These are phyloP conservation scores for Mythimna albipuncta DNA, from an alignment of 2,888 invertebrate genomes.

Conservation along the genomic window DNA sequence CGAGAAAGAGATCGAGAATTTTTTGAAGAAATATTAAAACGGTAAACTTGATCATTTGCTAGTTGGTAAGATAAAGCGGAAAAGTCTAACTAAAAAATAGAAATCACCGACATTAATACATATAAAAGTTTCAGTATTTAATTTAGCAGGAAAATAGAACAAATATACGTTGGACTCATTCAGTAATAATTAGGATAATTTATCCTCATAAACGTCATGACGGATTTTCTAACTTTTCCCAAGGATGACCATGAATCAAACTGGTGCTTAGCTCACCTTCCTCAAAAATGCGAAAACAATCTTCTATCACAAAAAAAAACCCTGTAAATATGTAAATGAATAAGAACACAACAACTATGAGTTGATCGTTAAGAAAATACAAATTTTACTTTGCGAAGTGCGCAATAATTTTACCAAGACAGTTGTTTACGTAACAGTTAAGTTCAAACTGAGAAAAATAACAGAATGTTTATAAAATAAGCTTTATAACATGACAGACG, in stretches of 20 bases:
- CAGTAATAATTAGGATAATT: conserved; percentile 31
- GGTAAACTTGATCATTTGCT: too few relatives aligned
- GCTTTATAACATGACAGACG: conserved; percentile 11
- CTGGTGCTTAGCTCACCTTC: background rate
- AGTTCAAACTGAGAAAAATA: conserved; percentile 20
- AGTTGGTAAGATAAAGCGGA: background rate
- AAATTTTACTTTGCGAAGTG: conserved; percentile 24
- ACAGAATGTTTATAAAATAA: conserved; percentile 12
- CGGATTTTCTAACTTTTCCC: conserved; percentile 36
- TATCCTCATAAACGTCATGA: conserved; percentile 35
- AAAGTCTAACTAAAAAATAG: background rate
- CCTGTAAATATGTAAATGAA: background rate
- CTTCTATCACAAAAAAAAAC: background rate
- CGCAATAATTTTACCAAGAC: background rate
- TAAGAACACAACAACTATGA: background rate
- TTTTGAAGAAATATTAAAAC: too few relatives aligned
- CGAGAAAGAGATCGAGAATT: too few relatives aligned
- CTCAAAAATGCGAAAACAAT: background rate
- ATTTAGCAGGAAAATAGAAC: conserved; percentile 11
- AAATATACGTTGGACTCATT: conserved; percentile 25
- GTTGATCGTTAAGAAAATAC: conserved; percentile 2
- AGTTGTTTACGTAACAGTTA: background rate
- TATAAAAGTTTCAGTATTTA: background rate
- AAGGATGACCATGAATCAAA: conserved; percentile 24
- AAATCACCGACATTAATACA: background rate